These are phyloP conservation scores for Bradypus variegatus DNA, from an alignment of 2,797 vertebrate genomes.

Conservation along the genomic window DNA sequence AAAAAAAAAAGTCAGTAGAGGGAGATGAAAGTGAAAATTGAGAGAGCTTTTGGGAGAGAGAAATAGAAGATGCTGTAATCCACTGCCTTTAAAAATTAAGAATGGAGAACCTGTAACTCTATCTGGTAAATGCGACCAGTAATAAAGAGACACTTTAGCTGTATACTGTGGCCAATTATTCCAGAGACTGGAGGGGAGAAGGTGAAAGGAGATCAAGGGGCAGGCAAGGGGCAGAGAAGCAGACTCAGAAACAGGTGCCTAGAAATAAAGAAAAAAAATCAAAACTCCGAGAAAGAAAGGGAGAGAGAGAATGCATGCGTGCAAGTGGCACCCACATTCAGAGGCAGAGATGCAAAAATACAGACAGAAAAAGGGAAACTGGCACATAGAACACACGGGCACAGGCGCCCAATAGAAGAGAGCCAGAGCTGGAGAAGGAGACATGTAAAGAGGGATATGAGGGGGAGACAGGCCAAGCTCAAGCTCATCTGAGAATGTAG, in stretches of 20 bases:
- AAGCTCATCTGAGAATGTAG: background rate
- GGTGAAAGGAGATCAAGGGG: background rate
- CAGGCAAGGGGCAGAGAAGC: background rate
- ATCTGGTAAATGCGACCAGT: background rate
- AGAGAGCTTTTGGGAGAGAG: background rate
- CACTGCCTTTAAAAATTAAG: slow-evolving; percentile 36
- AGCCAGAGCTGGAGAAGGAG: background rate
- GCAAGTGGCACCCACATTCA: background rate
- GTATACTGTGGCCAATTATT: background rate
- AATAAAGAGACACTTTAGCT: background rate
- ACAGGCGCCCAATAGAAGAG: accelerated
- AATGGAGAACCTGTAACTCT: background rate
- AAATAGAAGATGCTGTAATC: background rate
- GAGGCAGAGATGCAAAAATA: background rate
- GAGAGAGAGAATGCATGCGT: background rate
- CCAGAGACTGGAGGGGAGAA: background rate
- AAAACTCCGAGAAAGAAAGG: background rate
- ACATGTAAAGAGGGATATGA: accelerated
- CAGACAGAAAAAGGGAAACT: background rate
- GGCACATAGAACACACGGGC: background rate
- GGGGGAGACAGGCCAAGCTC: background rate
- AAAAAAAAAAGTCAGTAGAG: slow-evolving; percentile 34
- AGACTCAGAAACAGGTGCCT: background rate
- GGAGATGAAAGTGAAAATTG: slow-evolving; percentile 13
- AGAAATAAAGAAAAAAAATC: background rate